phyloP scores from a whole-genome alignment of 2,113 vertebrate genomes.

The Alectura lathami region DNA sequence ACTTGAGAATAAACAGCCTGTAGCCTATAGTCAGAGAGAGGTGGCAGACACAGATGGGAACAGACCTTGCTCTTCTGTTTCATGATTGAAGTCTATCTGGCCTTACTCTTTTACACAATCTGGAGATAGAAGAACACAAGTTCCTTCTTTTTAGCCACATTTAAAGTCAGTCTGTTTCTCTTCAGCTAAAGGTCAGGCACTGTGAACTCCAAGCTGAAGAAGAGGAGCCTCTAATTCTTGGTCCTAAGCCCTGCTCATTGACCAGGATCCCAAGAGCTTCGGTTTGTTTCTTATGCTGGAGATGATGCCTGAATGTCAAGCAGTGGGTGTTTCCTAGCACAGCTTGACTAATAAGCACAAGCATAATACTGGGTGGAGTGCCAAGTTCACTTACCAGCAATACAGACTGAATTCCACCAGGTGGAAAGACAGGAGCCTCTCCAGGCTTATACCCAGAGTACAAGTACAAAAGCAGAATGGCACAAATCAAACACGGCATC shows the following conservation, averaged over 20 bases:
- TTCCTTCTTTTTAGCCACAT: background rate
- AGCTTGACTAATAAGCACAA: background rate
- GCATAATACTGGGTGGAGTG: rapidly evolving
- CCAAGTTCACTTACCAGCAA: background rate
- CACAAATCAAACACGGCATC: background rate
- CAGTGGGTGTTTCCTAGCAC: rapidly evolving
- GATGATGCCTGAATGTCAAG: rapidly evolving
- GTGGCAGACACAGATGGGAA: background rate
- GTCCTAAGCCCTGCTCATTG: background rate
- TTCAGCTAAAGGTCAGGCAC: background rate
- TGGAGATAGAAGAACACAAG: background rate
- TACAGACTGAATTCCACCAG: rapidly evolving
- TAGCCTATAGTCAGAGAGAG: background rate
- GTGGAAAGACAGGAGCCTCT: background rate
- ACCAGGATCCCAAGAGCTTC: background rate
- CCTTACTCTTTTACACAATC: background rate
- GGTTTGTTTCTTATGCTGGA: rapidly evolving
- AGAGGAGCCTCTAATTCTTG: background rate
- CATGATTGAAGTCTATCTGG: background rate
- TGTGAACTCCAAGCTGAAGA: background rate
- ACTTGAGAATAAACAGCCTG: background rate
- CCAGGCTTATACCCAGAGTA: background rate
- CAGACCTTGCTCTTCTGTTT: background rate
- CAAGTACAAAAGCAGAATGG: background rate
- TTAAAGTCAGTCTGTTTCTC: background rate